Evolutionary conservation across 2,888 invertebrate genomes (phyloP).

Genomic region (Auanema freiburgensis): DNA sequence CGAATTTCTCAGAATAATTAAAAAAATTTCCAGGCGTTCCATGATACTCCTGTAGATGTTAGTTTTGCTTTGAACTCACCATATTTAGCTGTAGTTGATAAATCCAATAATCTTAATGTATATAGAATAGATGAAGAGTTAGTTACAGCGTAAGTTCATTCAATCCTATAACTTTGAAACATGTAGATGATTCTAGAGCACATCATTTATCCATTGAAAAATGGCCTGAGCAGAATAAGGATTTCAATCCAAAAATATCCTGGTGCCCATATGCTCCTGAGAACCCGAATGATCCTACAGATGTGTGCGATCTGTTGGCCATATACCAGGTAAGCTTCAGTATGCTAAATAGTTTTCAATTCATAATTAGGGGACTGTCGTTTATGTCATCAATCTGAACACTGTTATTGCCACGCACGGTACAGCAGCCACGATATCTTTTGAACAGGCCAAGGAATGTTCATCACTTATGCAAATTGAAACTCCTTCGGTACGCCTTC

Average conservation of each 20-base stretch:
- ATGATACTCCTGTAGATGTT: constrained; percentile 47
- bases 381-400: constrained; percentile 1
- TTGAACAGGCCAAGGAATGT: neutral
- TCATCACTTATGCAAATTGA: neutral
- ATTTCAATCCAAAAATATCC: constrained; percentile 30
- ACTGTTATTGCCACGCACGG: neutral
- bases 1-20: neutral
- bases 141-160: constrained; percentile 10
- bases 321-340: constrained; percentile 30
- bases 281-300: constrained; percentile 28
- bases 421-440: neutral
- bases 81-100: constrained; percentile 55
- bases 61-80: constrained; percentile 50
- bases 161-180: neutral
- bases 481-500: constrained; percentile 1
- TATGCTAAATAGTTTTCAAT: constrained; percentile 2
- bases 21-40: constrained; percentile 38
- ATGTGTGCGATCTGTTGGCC: constrained; percentile 40
- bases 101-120: constrained; percentile 49
- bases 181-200: constrained; percentile 14
- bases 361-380: neutral
- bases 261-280: constrained; percentile 60
- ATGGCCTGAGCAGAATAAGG: constrained; percentile 21
- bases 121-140: constrained; percentile 46
- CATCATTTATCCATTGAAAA: constrained; percentile 22